These are phyloP conservation scores for Macroglossus sobrinus DNA, from an alignment of 2,113 vertebrate genomes.

Conservation along the genomic window DNA sequence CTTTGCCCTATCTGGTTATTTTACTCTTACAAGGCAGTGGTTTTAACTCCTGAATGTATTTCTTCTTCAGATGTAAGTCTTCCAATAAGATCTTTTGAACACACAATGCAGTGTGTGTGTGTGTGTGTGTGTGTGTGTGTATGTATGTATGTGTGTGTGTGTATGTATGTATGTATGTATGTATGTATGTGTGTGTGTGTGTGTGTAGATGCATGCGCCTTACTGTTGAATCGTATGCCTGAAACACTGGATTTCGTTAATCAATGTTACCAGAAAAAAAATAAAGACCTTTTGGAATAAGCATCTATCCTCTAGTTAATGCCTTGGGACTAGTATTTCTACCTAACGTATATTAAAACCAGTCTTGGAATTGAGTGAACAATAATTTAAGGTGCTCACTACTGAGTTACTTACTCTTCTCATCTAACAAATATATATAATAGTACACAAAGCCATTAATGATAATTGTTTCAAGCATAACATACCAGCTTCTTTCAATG, in stretches of 20 bases:
- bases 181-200: too few species aligned
- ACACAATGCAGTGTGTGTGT: too few species aligned
- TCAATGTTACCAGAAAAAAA: too few species aligned
- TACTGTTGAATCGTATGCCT: too few species aligned
- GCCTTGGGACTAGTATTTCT: not conserved
- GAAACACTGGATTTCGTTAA: too few species aligned
- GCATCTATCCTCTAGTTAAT: not conserved
- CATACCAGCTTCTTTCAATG: not conserved
- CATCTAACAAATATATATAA: not conserved
- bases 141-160: too few species aligned
- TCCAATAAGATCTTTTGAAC: not conserved
- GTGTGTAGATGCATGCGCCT: fast-evolving
- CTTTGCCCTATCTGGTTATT: not conserved
- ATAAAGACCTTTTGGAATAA: not conserved
- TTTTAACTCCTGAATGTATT: not conserved
- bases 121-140: too few species aligned
- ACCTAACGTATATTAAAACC: not conserved
- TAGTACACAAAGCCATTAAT: not conserved
- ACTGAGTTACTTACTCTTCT: not conserved
- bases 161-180: too few species aligned
- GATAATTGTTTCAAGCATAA: not conserved
- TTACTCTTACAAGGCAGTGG: not conserved
- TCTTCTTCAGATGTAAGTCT: not conserved
- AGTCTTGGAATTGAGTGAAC: not conserved
- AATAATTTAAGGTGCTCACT: not conserved